Base-by-base conservation (phyloP, 2,888 invertebrate genomes). In the Metallyticus violacea region DNA sequence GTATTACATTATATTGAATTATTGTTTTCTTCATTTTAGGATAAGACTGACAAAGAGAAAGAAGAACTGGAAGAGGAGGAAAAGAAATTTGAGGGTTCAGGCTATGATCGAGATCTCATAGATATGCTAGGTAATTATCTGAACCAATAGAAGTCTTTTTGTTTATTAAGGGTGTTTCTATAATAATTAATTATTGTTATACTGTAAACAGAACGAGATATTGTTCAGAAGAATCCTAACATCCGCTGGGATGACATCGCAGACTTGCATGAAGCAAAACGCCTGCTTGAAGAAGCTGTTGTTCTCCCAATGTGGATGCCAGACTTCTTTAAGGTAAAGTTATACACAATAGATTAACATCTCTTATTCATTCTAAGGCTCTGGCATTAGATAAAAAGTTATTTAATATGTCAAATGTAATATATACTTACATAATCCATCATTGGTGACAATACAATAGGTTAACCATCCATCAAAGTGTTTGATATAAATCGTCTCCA, bases 101-200 rank as follows among this genome's bases (percentile, higher is more conserved):
- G 95, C 22, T 94, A 96, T 90, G 99, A 99, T 91, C 94, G 96
- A 30, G 99, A 99, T 91, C 93, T 99, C 87, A 98, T 98, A 25
- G 99, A 99, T 90, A 96, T 97, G 93, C 93, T 98, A 88, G 96
- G 96, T 96, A 90, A 91, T 91, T 79, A 25, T 79, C 25, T 25
- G 79, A 26, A n/a, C 1, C 27, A 26, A 9, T 26, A n/a, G 15
- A 15, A 76, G 15, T 76, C 76, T 76, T 7, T 15, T 76, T 76
- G 76, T 76, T 76, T 76, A 15, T 15, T 76, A 76, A 76, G 15
- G 76, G 76, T 62, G 15, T 15, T 79, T 26, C 6, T 4, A 79
- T 79, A 27, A 22, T 22, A 62, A 15, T 22, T 62, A 62, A 62
- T 62, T 0, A 62, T 62, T 62, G 1, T 22, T 30, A 2, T 15